Percentiles rank a stretch among this genome's conserved stretches.
These are phyloP conservation scores for Lepeophtheirus nordmannii DNA, from an alignment of 2,888 invertebrate species.

Conservation along the genomic window DNA sequence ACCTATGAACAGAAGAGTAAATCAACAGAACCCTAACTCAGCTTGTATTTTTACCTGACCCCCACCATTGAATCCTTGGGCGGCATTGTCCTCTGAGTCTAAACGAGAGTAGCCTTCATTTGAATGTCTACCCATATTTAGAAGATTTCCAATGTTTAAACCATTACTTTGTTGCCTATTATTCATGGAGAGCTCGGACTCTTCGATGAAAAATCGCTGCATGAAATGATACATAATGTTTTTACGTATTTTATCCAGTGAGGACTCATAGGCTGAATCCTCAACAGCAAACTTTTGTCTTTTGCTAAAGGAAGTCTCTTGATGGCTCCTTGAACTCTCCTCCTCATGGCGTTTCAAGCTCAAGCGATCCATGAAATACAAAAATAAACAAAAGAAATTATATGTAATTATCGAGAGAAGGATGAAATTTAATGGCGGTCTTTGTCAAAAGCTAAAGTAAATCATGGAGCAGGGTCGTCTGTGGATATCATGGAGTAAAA, in stretches of 20 bases:
- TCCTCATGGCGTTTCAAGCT: no score
- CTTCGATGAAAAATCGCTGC: background rate
- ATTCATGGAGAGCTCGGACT: background rate
- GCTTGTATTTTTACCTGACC: background rate
- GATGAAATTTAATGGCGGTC: no score
- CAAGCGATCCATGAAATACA: no score
- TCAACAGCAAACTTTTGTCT: background rate
- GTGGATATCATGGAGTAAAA: no score
- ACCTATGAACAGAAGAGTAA: background rate
- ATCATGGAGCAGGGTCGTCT: no score
- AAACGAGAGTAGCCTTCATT: background rate
- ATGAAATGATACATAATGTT: background rate
- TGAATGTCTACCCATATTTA: background rate
- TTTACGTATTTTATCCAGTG: background rate
- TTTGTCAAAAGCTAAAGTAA: no score
- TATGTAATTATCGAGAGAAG: no score
- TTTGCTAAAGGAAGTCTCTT: no score
- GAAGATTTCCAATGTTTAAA: background rate
- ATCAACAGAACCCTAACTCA: background rate
- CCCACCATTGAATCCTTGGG: background rate
- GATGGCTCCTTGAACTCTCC: no score
- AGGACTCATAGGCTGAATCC: background rate
- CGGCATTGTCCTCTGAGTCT: background rate
- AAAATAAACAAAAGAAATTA: no score
- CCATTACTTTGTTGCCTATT: background rate